These are phyloP conservation scores for Lampris megalopsis DNA, from an alignment of 2,113 vertebrate species.

Conservation along the genomic window DNA sequence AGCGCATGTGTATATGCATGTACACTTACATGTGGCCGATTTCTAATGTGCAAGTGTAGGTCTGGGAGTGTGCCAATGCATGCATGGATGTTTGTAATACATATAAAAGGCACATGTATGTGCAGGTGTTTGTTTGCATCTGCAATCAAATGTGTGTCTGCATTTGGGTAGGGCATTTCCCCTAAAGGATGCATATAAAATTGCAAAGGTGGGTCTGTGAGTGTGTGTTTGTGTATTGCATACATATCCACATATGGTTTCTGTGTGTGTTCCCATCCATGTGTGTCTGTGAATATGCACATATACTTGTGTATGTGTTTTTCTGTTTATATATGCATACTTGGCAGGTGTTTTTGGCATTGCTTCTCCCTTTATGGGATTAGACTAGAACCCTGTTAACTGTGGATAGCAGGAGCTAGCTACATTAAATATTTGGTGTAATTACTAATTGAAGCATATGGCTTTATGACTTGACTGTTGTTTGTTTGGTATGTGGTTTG, in stretches of 20 bases:
- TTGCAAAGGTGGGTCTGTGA: no score
- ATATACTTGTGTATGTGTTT: constrained; percentile 1
- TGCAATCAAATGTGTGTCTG: background rate
- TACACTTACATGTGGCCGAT: no score
- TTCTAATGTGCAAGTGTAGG: no score
- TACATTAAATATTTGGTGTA: constrained; percentile 56
- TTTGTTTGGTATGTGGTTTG: background rate
- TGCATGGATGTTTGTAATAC: no score
- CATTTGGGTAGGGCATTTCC: background rate
- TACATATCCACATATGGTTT: background rate
- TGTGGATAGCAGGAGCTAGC: constrained; percentile 6
- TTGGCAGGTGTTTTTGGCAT: background rate
- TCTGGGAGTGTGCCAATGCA: no score
- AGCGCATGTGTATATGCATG: no score
- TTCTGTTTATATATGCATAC: background rate
- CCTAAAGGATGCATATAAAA: background rate
- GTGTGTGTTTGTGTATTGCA: background rate
- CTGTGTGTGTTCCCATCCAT: background rate
- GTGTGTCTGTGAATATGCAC: background rate
- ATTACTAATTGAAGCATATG: constrained; percentile 49
- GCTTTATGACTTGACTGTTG: constrained; percentile 31
- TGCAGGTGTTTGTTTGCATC: background rate
- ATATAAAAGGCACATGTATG: constrained; percentile 19
- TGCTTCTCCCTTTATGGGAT: constrained; percentile 26
- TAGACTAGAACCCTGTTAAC: constrained; percentile 12